phyloP scores from a whole-genome alignment of 2,113 vertebrate species.

The Dipodomys stephensi region DNA sequence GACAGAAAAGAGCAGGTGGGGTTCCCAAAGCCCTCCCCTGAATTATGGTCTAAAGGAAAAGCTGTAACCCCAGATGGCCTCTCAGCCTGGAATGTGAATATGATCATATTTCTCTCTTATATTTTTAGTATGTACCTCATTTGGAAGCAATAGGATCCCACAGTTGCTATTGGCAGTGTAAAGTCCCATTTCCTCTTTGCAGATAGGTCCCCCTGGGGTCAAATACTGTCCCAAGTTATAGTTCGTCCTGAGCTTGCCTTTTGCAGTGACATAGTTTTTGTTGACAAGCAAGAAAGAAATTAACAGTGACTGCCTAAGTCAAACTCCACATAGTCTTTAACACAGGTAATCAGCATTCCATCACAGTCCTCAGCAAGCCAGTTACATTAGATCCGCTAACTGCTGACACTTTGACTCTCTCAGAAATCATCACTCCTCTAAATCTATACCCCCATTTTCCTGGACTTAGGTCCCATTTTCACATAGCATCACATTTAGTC shows the following conservation, averaged over 20 bases:
- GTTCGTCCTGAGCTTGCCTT: slow-evolving; percentile 56
- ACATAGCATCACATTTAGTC: slow-evolving; percentile 2
- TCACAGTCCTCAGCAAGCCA: neutral
- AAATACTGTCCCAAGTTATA: neutral
- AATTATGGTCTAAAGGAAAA: slow-evolving; percentile 44
- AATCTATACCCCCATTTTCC: neutral
- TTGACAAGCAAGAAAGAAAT: neutral
- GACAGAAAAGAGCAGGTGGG: slow-evolving; percentile 67
- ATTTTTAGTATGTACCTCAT: slow-evolving; percentile 55
- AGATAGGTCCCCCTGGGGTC: slow-evolving; percentile 43
- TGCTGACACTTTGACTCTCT: neutral
- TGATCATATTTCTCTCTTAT: neutral
- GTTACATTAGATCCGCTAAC: neutral
- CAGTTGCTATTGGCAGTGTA: slow-evolving; percentile 35
- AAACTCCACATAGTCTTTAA: neutral
- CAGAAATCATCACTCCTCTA: neutral
- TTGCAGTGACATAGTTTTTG: neutral
- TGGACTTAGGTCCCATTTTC: neutral
- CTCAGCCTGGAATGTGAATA: slow-evolving; percentile 44
- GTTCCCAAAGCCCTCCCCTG: neutral
- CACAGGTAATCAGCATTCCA: neutral
- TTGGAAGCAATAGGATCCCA: slow-evolving; percentile 38
- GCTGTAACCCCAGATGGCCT: slow-evolving; percentile 73
- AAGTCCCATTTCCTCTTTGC: slow-evolving; percentile 77
- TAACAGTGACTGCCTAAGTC: neutral